Evolutionary conservation across 1,140 invertebrate genomes (phyloP).

Genomic region (Sogatella furcifera): DNA sequence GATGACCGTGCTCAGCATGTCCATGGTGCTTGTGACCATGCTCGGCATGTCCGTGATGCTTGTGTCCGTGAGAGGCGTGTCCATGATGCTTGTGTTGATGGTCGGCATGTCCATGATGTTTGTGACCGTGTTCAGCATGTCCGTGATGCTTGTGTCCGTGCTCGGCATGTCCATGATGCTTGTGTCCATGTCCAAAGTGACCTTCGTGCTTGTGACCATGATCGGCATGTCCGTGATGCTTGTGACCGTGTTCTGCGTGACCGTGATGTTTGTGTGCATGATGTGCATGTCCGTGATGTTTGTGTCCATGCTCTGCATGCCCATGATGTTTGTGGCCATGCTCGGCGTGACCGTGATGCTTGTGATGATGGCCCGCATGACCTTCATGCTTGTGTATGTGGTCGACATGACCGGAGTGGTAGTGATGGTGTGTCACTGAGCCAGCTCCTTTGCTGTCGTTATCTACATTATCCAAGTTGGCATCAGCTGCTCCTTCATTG

Average conservation of each 20-base stretch:
- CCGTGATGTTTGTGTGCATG: conserved; percentile 11
- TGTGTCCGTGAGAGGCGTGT: conserved; percentile 6
- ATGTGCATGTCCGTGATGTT: conserved; percentile 9
- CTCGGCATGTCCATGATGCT: conserved; percentile 10
- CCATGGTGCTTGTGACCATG: conserved; percentile 5
- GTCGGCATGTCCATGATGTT: conserved; percentile 9
- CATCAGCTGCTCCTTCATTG: not conserved
- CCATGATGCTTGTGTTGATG: conserved; percentile 12
- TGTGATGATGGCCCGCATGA: conserved; percentile 10
- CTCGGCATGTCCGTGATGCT: conserved; percentile 6
- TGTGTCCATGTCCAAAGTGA: conserved; percentile 11
- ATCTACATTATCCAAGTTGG: not conserved
- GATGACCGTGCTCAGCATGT: conserved; percentile 2
- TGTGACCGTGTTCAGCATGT: conserved; percentile 7
- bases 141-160: conserved; percentile 10
- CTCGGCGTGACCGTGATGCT: conserved; percentile 12
- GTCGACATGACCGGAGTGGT: conserved; percentile 13
- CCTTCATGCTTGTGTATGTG: conserved; percentile 14
- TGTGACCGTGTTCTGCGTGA: conserved; percentile 6
- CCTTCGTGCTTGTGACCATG: conserved; percentile 12
- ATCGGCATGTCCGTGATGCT: conserved; percentile 9
- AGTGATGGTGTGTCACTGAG: conserved; percentile 11
- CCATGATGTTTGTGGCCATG: conserved; percentile 7
- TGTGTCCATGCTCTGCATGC: conserved; percentile 9
- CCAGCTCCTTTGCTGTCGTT: conserved; percentile 3